These are phyloP conservation scores for Hemitrygon akajei DNA, from an alignment of 2,797 vertebrate genomes.

Conservation along the genomic window DNA sequence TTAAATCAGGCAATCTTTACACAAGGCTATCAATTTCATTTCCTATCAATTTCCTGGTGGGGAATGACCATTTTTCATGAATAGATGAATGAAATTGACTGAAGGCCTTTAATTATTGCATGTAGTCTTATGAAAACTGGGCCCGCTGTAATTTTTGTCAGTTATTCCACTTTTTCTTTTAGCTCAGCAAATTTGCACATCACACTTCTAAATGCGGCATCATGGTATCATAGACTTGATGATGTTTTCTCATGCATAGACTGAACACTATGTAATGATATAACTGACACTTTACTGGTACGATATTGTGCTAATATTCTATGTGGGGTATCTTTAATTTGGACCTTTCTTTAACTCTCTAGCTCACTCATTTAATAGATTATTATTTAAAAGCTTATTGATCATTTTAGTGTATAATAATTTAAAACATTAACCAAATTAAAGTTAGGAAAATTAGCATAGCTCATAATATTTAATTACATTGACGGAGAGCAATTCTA, in stretches of 20 bases:
- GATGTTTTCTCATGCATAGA: background rate
- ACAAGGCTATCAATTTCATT: background rate
- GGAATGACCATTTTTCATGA: background rate
- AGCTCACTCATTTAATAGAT: background rate
- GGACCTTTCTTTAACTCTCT: background rate
- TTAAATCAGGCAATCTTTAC: background rate
- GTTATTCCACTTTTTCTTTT: background rate
- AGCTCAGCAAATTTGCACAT: background rate
- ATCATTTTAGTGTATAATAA: constrained; percentile 7
- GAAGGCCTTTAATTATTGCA: background rate
- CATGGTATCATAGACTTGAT: background rate
- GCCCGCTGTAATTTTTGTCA: background rate
- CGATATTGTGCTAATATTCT: background rate
- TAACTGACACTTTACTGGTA: constrained; percentile 16
- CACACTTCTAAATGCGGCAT: background rate
- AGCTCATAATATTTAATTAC: background rate
- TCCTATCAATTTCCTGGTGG: background rate
- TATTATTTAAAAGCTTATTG: background rate
- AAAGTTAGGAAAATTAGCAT: constrained; percentile 2
- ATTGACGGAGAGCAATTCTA: background rate
- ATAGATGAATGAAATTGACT: background rate
- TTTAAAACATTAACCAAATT: constrained; percentile 31
- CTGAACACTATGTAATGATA: background rate
- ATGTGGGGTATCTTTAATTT: background rate
- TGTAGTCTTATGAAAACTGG: background rate